Percentiles rank a stretch among this genome's conserved stretches.
Conservation (phyloP, 2,797 vertebrate genomes). For the Sebastes matsubarae region DNA sequence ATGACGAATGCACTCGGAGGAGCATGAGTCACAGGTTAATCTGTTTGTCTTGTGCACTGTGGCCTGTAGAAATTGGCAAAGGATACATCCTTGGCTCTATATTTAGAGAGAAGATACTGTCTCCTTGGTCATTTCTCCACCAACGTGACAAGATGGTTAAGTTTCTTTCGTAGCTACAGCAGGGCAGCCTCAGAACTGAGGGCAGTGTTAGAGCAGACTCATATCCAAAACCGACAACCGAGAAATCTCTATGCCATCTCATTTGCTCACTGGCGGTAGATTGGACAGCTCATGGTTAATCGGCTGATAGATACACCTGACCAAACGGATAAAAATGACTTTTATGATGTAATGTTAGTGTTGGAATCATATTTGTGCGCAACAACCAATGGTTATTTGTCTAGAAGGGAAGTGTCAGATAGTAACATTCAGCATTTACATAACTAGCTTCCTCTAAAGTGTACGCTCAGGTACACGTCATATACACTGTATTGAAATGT, state of each 20-base stretch:
- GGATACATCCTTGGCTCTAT: not conserved
- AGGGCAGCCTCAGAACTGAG: not conserved
- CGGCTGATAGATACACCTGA: not conserved
- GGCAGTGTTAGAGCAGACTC: not conserved
- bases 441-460: not conserved
- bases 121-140: not conserved
- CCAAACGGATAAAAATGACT: not conserved
- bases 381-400: not conserved
- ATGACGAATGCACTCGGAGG: conserved; percentile 41
- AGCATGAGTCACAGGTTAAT: conserved; percentile 44
- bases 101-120: conserved; percentile 9
- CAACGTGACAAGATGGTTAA: not conserved
- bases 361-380: not conserved
- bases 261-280: not conserved
- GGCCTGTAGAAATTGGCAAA: conserved; percentile 25
- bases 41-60: conserved; percentile 19
- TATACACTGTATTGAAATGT: not conserved
- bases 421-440: not conserved
- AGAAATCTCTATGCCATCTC: conserved; percentile 14
- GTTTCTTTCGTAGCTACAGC: not conserved
- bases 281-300: not conserved
- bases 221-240: not conserved
- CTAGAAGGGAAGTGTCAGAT: not conserved
- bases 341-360: not conserved
- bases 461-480: not conserved